These are phyloP conservation scores for Elysia crispata DNA, from an alignment of 2,888 invertebrate genomes.

Conservation along the genomic window DNA sequence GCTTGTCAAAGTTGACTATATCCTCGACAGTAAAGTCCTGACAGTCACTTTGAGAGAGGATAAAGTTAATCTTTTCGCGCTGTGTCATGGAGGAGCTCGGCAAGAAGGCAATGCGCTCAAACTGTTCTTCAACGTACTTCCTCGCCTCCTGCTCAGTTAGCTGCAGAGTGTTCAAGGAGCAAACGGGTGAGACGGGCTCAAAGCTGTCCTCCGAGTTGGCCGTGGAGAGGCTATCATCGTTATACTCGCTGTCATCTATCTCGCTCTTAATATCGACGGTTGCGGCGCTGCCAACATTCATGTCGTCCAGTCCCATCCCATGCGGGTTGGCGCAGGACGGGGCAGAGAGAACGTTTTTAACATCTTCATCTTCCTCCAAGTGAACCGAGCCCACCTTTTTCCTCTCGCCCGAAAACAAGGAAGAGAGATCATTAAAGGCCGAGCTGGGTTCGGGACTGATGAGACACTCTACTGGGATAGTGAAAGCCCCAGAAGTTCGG, in stretches of 20 bases:
- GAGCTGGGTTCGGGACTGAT: conserved; percentile 30
- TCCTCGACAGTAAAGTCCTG: conserved; percentile 26
- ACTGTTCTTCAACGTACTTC: conserved; percentile 38
- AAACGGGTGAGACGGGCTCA: neutral
- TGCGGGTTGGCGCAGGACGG: neutral
- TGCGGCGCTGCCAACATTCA: neutral
- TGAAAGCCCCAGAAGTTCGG: neutral
- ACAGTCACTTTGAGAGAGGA: conserved; percentile 40
- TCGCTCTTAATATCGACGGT: conserved; percentile 21
- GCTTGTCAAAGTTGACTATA: conserved; percentile 44
- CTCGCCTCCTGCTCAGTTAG: conserved; percentile 33
- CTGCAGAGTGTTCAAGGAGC: neutral
- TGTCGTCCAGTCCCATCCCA: conserved; percentile 26
- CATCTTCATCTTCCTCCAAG: conserved; percentile 38
- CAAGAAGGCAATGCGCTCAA: conserved; percentile 32
- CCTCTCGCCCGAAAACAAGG: conserved; percentile 29
- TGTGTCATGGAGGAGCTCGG: conserved; percentile 29
- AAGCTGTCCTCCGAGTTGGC: neutral
- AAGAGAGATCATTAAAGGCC: conserved; percentile 9
- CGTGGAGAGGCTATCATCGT: conserved; percentile 12
- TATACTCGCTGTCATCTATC: conserved; percentile 18
- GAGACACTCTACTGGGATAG: conserved; percentile 11
- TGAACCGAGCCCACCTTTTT: conserved; percentile 34
- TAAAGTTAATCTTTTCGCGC: conserved; percentile 36
- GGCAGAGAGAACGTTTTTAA: neutral